A percentile compares a stretch with the other conserved stretches of the same genome.
These are phyloP conservation scores for Trogon melanurus DNA, from an alignment of 2,113 vertebrate species.

Conservation along the genomic window DNA sequence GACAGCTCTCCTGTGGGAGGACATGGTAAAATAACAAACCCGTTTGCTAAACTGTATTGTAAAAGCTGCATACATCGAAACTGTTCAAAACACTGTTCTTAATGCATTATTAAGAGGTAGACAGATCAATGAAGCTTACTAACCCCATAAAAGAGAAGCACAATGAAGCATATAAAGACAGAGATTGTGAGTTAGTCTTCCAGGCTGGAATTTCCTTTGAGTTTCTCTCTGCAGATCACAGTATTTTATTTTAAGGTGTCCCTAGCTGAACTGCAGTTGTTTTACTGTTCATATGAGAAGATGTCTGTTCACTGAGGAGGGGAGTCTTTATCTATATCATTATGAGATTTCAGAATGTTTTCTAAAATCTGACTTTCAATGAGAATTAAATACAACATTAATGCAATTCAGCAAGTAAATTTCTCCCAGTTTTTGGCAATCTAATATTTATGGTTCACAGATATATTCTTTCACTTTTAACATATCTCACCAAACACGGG, in stretches of 20 bases:
- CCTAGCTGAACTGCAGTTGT: not conserved
- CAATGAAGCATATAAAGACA: not conserved
- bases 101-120: constrained; percentile 21
- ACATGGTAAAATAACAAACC: not conserved
- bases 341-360: not conserved
- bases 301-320: not conserved
- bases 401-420: not conserved
- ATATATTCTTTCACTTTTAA: not conserved
- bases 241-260: not conserved
- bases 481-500: not conserved
- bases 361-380: not conserved
- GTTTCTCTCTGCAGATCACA: not conserved
- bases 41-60: not conserved
- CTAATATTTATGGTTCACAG: not conserved
- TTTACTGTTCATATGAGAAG: not conserved
- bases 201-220: not conserved
- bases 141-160: not conserved
- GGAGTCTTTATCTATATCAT: not conserved
- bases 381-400: not conserved
- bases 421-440: not conserved
- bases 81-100: not conserved
- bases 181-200: not conserved
- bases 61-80: not conserved
- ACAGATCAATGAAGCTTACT: constrained; percentile 31
- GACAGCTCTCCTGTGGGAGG: not conserved